Conservation (phyloP, 2,888 invertebrate species). For the Ophion ellenae region DNA sequence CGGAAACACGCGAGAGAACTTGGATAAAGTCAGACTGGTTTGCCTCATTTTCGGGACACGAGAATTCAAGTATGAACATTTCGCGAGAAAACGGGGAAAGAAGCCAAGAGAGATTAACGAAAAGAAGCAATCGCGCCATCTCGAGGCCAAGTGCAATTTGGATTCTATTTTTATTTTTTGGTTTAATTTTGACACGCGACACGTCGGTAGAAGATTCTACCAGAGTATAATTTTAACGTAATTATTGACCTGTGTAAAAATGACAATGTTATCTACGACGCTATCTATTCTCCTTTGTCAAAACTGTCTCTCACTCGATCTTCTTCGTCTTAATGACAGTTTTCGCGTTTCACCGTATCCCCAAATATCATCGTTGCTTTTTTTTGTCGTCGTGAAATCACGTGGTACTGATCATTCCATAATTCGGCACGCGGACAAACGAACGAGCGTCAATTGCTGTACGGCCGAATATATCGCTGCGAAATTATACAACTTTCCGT, state of each 20-base stretch:
- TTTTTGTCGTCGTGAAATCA: conserved; percentile 39
- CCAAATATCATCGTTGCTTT: background rate
- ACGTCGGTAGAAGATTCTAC: background rate
- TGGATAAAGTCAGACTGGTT: background rate
- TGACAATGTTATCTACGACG: conserved; percentile 39
- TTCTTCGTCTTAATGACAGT: conserved; percentile 15
- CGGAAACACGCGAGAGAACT: background rate
- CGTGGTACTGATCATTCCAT: conserved; percentile 71
- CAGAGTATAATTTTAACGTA: conserved; percentile 34
- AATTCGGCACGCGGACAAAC: conserved; percentile 53
- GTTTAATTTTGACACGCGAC: conserved; percentile 35
- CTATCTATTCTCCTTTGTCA: conserved; percentile 1
- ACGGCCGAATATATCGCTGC: background rate
- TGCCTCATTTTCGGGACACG: background rate
- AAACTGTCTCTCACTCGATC: conserved; percentile 11
- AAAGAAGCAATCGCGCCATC: background rate
- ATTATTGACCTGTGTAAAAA: conserved; percentile 33
- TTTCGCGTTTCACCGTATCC: background rate
- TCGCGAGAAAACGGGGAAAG: background rate
- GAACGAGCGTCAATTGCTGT: background rate
- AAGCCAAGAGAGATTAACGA: conserved; percentile 13
- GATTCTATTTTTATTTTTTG: conserved; percentile 37
- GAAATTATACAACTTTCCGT: background rate
- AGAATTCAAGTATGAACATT: background rate
- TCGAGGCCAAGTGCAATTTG: conserved; percentile 51